Base-by-base conservation (phyloP, 2,888 invertebrate genomes). In the Lasioglossum pauxillum region DNA sequence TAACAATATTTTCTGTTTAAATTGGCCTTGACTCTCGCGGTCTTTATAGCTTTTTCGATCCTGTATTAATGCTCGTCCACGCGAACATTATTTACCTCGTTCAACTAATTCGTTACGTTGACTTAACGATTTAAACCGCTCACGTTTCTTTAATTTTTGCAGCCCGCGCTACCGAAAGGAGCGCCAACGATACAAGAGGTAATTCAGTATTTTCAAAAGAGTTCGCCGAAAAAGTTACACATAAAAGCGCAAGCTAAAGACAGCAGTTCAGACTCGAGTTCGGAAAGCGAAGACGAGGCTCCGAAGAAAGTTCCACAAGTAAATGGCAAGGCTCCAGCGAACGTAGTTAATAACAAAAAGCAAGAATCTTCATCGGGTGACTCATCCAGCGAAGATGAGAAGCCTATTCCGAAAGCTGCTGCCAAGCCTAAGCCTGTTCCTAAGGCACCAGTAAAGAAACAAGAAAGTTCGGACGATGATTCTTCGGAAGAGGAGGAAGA, bases 111-210 rank as follows among this genome's bases (percentile, higher is more conserved):
- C 53, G 10, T n/a, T 12, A n/a, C 57, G 53, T 23, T 53, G 8
- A n/a, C n/a, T 57, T 57, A 23, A 2, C n/a, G 57, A 57, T 8
- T 57, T 57, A 14, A 44, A 41, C 35, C n/a, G 8, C 4, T 77
- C 23, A 64, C 16, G 31, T 64, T 64, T 31, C 23, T 77, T 71
- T 74, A 57, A 4, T 81, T 86, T 87, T 90, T 87, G 96, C 95
- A 98, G 98, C 96, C 96, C 89, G 94, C 95, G 16, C 95, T 97
- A 76, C 96, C 96, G 0, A 97, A 97, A 94, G 97, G 97, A 79
- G 96, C 96, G 0, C 97, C 97, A 0, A 95, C 96, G 19, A 95
- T 98, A n/a, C 89, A 94, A 19, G 97, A 97, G 19, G 96, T 98
- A 23, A 88, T 97, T 35, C 93, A 95, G 12, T 96, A 96, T 91